phyloP scores from a whole-genome alignment of 2,888 invertebrate genomes.

The Polyommatus iphigenia region DNA sequence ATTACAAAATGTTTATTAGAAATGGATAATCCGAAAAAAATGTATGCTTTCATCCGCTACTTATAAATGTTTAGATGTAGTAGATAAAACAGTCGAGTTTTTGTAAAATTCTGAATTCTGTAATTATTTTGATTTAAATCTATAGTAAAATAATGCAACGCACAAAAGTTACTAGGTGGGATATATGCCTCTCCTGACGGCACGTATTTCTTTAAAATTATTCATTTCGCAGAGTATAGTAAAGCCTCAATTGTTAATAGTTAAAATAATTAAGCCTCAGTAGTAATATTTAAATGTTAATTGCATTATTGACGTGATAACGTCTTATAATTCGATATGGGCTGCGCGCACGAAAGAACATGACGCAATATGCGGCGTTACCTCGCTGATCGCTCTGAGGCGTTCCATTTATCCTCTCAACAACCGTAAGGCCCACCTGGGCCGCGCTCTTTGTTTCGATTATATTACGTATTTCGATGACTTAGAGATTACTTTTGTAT shows the following conservation, averaged over 20 bases:
- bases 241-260: background rate
- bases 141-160: background rate
- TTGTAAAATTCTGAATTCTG: background rate
- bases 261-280: background rate
- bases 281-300: background rate
- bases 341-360: no score
- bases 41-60: background rate
- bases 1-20: slow-evolving; percentile 22
- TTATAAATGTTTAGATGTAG: background rate
- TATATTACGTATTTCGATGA: no score
- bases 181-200: slow-evolving; percentile 70
- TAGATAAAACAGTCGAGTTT: background rate
- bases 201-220: slow-evolving; percentile 63
- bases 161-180: slow-evolving; percentile 53
- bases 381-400: no score
- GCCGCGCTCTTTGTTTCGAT: no score
- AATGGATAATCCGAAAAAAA: background rate
- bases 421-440: no score
- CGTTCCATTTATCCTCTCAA: no score
- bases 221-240: slow-evolving; percentile 9
- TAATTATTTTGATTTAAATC: background rate
- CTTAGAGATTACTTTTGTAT: no score
- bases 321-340: no score
- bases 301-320: no score
- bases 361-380: no score